Base-by-base conservation (phyloP, 23 tunicate species). In the Corella eumyota region DNA sequence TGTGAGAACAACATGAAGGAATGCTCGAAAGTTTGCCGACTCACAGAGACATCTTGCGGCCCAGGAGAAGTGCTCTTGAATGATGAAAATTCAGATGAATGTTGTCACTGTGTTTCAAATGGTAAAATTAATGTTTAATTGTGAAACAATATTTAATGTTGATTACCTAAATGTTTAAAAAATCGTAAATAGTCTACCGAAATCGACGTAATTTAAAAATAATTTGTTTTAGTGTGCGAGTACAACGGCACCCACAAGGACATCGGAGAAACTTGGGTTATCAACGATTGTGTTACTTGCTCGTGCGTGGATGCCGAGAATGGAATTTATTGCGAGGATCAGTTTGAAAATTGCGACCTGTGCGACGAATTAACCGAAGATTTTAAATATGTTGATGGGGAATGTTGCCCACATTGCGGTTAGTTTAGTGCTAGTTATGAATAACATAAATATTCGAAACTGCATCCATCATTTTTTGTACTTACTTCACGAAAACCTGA, bases 321-420 rank as follows among this genome's bases (percentile, higher is more conserved):
- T 3, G 88, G 77, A 4, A 61, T 71, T 25, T 4, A 36, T 15
- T 64, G 77, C 30, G 28, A 0, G 24, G 30, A 45, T 21, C 4
- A 46, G 7, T 7, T 49, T 3, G 57, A 69, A 56, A 45, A 67
- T 30, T 65, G 31, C 13, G 34, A 53, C 19, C 19, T 24, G 19
- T 76, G 83, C 33, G 60, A 76, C 23, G 29, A 35, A 2, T 72
- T 30, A 24, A 63, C 65, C 2, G 68, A 79, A 6, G 56, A 32
- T 11, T 21, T 64, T 59, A 30, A 63, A 32, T 32, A 50, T 32
- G 46, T 47, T 2, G 77, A 79, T 33, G 77, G 72, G 25, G 72
- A 70, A 47, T 79, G 88, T 36, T 79, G 88, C 61, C 88, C 88
- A 2, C 50, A 27, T 19, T 79, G 88, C 60, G 88, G 88, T 79